Percentiles rank a stretch among this genome's conserved stretches.
Evolutionary conservation across 53 echinoderm and acorn worm species (phyloP).

Genomic region (Holothuria leucospilota): DNA sequence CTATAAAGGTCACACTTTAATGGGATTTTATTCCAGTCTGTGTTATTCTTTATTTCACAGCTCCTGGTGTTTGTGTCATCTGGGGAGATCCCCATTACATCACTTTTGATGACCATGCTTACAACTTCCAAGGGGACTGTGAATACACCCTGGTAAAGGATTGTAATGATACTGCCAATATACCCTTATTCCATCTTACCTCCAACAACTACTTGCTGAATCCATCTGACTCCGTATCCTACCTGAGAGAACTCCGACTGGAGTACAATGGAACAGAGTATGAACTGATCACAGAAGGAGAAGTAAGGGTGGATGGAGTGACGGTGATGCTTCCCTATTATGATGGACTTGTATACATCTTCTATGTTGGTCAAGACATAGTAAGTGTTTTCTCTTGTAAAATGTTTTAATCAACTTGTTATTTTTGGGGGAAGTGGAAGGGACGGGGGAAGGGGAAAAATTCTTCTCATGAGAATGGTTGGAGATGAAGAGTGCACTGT

Average conservation of each 20-base stretch:
- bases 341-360: slow-evolving; percentile 51
- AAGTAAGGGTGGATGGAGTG: slow-evolving; percentile 50
- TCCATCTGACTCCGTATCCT: slow-evolving; percentile 63
- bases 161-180: slow-evolving; percentile 9
- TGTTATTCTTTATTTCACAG: slow-evolving; percentile 42
- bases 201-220: slow-evolving; percentile 60
- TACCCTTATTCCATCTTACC: slow-evolving; percentile 58
- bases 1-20: too few relatives aligned
- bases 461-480: too few relatives aligned
- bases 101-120: slow-evolving; percentile 77
- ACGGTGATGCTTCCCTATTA: slow-evolving; percentile 59
- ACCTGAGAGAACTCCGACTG: slow-evolving; percentile 57
- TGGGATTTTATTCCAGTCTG: not conserved
- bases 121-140: slow-evolving; percentile 80
- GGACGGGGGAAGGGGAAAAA: too few relatives aligned
- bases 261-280: slow-evolving; percentile 55
- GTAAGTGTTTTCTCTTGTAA: slow-evolving; percentile 3
- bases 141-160: slow-evolving; percentile 80
- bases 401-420: too few relatives aligned
- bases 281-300: slow-evolving; percentile 48
- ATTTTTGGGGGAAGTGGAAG: too few relatives aligned
- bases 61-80: slow-evolving; percentile 74
- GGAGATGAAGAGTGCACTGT: too few relatives aligned
- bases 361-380: slow-evolving; percentile 52
- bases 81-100: slow-evolving; percentile 88